A percentile compares a stretch with the other conserved stretches of the same genome.
phyloP scores from a whole-genome alignment of 2,797 vertebrate species.

The Rhinatrema bivittatum region DNA sequence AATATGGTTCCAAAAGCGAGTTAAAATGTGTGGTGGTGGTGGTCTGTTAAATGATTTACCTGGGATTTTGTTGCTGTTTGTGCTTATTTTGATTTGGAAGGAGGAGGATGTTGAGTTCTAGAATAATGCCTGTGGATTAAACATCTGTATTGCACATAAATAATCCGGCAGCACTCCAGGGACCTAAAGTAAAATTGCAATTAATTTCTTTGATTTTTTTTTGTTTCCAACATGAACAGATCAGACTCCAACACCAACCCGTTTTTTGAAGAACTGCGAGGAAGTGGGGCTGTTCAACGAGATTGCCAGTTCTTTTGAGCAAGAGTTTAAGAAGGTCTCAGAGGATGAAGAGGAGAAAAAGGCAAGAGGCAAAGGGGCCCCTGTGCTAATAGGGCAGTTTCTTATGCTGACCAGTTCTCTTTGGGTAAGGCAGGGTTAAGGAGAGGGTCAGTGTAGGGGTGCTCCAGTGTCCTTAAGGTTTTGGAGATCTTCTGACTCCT shows the following conservation, averaged over 20 bases:
- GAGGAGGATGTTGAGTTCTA: too few relatives aligned
- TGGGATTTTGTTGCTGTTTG: too few relatives aligned
- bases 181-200: background rate
- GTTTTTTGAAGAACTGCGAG: constrained; percentile 97
- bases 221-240: constrained; percentile 56
- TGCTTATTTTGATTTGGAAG: too few relatives aligned
- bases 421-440: too few relatives aligned
- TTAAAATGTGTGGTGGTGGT: too few relatives aligned
- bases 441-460: too few relatives aligned
- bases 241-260: constrained; percentile 93
- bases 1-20: too few relatives aligned
- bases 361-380: constrained; percentile 38
- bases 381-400: fast-evolving
- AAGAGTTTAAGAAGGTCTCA: constrained; percentile 83
- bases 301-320: constrained; percentile 87
- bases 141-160: fast-evolving
- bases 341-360: constrained; percentile 85
- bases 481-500: too few relatives aligned
- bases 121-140: background rate
- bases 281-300: constrained; percentile 96
- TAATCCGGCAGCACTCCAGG: background rate
- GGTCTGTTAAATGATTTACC: too few relatives aligned
- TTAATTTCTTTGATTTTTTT: background rate
- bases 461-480: too few relatives aligned
- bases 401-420: too few relatives aligned